A percentile compares a stretch with the other conserved stretches of the same genome.
Evolutionary conservation across 2,888 invertebrate genomes (phyloP).

Genomic region (Muschampia plurimacula): DNA sequence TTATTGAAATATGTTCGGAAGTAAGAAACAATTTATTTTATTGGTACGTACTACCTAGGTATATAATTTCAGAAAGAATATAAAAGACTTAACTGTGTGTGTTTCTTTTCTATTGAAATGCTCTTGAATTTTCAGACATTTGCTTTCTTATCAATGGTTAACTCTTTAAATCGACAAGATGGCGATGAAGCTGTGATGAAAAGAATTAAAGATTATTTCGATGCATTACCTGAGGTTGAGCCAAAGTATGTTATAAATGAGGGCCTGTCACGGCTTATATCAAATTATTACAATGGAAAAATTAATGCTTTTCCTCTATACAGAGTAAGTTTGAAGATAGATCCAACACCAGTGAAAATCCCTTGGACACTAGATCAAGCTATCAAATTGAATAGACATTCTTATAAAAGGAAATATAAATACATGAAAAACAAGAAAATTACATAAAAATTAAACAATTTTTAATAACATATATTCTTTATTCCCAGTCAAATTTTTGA

Average conservation of each 20-base stretch:
- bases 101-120: not conserved
- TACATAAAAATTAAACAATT: constrained; percentile 13
- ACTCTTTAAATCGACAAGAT: constrained; percentile 51
- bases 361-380: constrained; percentile 65
- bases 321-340: constrained; percentile 68
- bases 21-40: not conserved
- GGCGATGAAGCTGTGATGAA: constrained; percentile 54
- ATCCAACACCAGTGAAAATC: constrained; percentile 70
- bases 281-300: constrained; percentile 64
- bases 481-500: constrained; percentile 14
- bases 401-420: constrained; percentile 49
- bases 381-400: constrained; percentile 32
- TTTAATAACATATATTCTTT: constrained; percentile 1
- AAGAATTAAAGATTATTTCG: constrained; percentile 59
- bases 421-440: constrained; percentile 41
- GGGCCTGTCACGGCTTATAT: constrained; percentile 62
- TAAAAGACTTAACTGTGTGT: no score
- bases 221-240: constrained; percentile 63
- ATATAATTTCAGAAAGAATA: not conserved
- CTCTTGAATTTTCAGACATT: constrained; percentile 25
- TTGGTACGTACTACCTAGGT: not conserved
- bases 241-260: constrained; percentile 67
- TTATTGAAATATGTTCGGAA: not conserved
- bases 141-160: constrained; percentile 33
- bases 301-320: constrained; percentile 69